Percentiles rank a stretch among this genome's conserved stretches.
Conservation (phyloP, 2,797 vertebrate genomes). For the Percopsis omiscomaycus region DNA sequence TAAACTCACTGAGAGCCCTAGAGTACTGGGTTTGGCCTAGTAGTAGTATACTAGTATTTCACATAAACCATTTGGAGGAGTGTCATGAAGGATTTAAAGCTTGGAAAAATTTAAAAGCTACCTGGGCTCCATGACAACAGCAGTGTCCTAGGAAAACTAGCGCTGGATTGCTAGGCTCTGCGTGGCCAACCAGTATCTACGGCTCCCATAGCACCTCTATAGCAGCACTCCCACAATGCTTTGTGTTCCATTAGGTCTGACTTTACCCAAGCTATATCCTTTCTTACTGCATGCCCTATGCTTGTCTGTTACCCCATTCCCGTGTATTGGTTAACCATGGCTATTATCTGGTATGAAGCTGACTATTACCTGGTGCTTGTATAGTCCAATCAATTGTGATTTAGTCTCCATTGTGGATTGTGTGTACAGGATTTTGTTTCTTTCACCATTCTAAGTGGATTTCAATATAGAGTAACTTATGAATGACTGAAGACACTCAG, state of each 20-base stretch:
- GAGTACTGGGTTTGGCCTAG: slow-evolving; percentile 14
- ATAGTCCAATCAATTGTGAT: slow-evolving; percentile 30
- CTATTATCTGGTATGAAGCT: slow-evolving; percentile 11
- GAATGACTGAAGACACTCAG: slow-evolving; percentile 8
- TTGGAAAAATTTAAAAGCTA: not conserved
- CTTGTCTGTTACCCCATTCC: slow-evolving; percentile 13
- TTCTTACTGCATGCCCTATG: slow-evolving; percentile 44
- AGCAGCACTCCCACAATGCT: slow-evolving; percentile 16
- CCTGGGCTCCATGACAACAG: slow-evolving; percentile 13
- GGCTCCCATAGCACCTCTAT: slow-evolving; percentile 16
- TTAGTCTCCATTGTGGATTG: slow-evolving; percentile 30
- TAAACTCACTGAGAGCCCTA: slow-evolving; percentile 10
- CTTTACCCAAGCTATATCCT: slow-evolving; percentile 2
- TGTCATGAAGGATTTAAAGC: slow-evolving; percentile 8
- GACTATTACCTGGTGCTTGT: slow-evolving; percentile 36
- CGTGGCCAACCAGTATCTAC: slow-evolving; percentile 37
- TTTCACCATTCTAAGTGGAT: slow-evolving; percentile 38
- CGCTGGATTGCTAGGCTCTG: slow-evolving; percentile 16
- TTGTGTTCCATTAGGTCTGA: slow-evolving; percentile 16
- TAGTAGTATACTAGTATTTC: not conserved
- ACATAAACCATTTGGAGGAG: not conserved
- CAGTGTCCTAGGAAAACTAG: slow-evolving; percentile 5
- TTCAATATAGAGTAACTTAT: slow-evolving; percentile 52
- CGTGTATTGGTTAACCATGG: slow-evolving; percentile 25
- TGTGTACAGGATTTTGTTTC: slow-evolving; percentile 33